Evolutionary conservation across 2,113 vertebrate species (phyloP), one percentile per base, ranked within the genome.

Genomic region (Argyrosomus japonicus): DNA sequence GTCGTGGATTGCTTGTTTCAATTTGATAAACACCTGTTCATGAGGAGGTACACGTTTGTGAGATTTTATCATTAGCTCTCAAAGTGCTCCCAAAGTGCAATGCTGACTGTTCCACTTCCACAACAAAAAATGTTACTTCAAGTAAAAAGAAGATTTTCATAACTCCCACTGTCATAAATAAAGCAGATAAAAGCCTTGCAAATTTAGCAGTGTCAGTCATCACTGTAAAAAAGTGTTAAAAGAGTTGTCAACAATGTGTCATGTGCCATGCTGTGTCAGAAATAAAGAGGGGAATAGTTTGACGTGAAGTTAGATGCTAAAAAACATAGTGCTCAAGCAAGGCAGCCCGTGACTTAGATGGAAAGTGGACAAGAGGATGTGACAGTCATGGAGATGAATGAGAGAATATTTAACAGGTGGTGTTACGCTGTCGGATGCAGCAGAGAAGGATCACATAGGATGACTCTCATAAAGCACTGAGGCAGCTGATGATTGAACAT

Each of bases 341-440:
- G 71, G 12, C 15, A 11, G 40, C 40, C 21, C 2, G 12, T 29
- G 27, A 21, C 29, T 43, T 5, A 51, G 56, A 51, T 21, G 29
- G 32, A 17, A 60, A 58, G 63, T 14, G 54, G 54, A 62, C 62
- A 64, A 47, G 40, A 58, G 14, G 65, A 45, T 19, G 53, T 57
- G 32, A 77, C 51, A 5, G 54, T 68, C n/a, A 29, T 60, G 15
- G 15, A 65, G 65, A 70, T 54, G 5, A 79, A 58, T 69, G 40
- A 51, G 51, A 50, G 3, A 64, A 8, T 54, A 21, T 77, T 77
- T n/a, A 68, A 63, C 23, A 63, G 67, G 19, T 36, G 40, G 53
- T 54, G 18, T 81, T 60, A n/a, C 36, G 36, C 36, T 40, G 36
- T 40, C 36, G 36, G 36, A 1, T 8, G 36, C 36, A 40, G 36